Evolutionary conservation across 1,140 invertebrate species (phyloP).

Genomic region (Calliphora vicina): DNA sequence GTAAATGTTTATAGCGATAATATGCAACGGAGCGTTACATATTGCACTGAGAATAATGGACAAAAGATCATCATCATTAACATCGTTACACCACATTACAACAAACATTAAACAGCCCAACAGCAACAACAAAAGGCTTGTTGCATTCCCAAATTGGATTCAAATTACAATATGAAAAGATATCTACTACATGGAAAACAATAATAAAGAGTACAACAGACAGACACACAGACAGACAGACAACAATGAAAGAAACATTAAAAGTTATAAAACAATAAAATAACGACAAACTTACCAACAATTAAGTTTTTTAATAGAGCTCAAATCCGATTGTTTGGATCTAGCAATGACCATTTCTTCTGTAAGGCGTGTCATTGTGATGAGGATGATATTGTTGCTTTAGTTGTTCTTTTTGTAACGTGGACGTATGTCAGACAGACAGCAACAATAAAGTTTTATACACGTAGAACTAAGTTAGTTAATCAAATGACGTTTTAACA

Average conservation of each 20-base stretch:
- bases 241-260: background rate
- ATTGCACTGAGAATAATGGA: constrained; percentile 5
- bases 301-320: constrained; percentile 85
- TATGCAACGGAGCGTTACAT: constrained; percentile 18
- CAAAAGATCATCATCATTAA: constrained; percentile 27
- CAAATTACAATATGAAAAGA: background rate
- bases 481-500: background rate
- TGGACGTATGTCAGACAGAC: background rate
- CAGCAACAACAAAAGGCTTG: background rate
- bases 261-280: background rate
- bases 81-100: background rate
- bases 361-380: constrained; percentile 78
- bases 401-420: constrained; percentile 3
- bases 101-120: background rate
- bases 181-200: background rate
- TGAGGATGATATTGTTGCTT: constrained; percentile 28
- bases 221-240: background rate
- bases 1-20: background rate
- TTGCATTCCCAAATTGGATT: background rate
- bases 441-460: background rate
- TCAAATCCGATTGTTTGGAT: constrained; percentile 85
- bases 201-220: background rate
- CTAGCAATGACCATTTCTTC: constrained; percentile 91
- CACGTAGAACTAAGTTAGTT: background rate
- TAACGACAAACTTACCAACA: constrained; percentile 74